Conservation (phyloP, 2,797 vertebrate species). For the Intellagama lesueurii region DNA sequence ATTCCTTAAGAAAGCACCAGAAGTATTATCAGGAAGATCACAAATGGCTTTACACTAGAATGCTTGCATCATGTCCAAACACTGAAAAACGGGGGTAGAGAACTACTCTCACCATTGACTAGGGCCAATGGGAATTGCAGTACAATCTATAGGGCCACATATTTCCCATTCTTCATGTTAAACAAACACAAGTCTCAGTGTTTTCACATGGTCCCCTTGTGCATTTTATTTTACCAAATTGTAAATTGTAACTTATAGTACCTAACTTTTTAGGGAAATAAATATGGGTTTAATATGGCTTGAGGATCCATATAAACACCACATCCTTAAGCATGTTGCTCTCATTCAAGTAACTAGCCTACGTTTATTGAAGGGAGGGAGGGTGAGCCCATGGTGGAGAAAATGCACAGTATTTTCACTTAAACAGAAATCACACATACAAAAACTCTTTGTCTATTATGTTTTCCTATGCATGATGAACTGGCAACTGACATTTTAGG, state of each 20-base stretch:
- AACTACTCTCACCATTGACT: background rate
- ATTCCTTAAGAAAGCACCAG: background rate
- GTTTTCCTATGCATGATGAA: background rate
- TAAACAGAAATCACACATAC: background rate
- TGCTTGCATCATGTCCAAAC: background rate
- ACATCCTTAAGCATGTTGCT: background rate
- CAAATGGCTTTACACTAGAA: background rate
- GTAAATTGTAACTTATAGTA: background rate
- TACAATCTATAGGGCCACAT: background rate
- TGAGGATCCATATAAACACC: background rate
- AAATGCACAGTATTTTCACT: background rate
- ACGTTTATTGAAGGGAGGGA: background rate
- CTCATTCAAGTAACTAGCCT: background rate
- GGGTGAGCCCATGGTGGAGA: background rate
- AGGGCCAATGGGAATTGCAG: background rate
- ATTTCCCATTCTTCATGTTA: background rate
- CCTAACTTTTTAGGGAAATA: background rate
- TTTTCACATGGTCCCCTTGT: background rate
- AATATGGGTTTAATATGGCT: background rate
- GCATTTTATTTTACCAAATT: background rate
- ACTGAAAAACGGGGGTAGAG: background rate
- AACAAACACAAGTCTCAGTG: no score
- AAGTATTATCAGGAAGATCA: background rate
- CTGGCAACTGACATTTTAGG: background rate
- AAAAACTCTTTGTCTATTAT: background rate